A percentile compares a stretch with the other conserved stretches of the same genome.
Conservation (phyloP, 2,888 invertebrate genomes). For the Polylopha cassiicola region DNA sequence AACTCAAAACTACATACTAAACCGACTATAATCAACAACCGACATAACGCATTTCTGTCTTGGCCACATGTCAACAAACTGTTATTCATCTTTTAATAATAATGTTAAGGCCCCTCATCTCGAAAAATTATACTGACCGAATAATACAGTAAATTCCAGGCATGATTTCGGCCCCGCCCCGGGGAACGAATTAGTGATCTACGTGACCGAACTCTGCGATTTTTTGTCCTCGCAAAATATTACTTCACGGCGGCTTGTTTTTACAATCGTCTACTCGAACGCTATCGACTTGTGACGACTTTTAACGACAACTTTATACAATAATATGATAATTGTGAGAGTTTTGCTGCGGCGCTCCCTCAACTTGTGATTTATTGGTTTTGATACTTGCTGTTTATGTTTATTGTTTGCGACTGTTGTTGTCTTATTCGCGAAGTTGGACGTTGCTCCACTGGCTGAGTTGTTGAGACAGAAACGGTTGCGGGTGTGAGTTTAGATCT, state of each 20-base stretch:
- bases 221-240: conserved; percentile 51
- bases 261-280: conserved; percentile 56
- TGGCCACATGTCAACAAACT: conserved; percentile 14
- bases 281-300: conserved; percentile 64
- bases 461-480: neutral
- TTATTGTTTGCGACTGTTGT: conserved; percentile 15
- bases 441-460: conserved; percentile 5
- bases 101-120: conserved; percentile 40
- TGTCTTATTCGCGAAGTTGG: conserved; percentile 7
- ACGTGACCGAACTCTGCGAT: conserved; percentile 66
- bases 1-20: too few relatives aligned
- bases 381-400: conserved; percentile 13
- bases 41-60: neutral
- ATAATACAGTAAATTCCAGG: conserved; percentile 58
- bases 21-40: too few relatives aligned
- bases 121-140: conserved; percentile 50
- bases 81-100: conserved; percentile 38
- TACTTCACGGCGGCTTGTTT: conserved; percentile 53
- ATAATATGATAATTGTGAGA: conserved; percentile 66
- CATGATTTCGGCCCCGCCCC: conserved; percentile 57
- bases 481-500: too few relatives aligned
- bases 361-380: conserved; percentile 16
- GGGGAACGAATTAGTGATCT: conserved; percentile 64
- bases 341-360: neutral
- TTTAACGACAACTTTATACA: conserved; percentile 71